phyloP scores from a whole-genome alignment of 2,113 vertebrate genomes.

The Myrmecobius fasciatus region DNA sequence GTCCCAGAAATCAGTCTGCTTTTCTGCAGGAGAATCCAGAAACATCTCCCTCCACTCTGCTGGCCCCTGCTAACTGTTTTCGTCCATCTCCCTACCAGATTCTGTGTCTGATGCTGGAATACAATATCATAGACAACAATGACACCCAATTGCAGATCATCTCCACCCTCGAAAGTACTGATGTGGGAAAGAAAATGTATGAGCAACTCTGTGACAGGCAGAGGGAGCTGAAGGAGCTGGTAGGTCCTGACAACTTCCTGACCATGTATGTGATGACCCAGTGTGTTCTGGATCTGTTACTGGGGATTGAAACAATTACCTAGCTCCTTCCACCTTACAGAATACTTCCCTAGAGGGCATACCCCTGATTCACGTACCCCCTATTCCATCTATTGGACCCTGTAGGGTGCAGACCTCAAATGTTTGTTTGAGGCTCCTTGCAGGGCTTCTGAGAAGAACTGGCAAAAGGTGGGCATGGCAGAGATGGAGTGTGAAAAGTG shows the following conservation, averaged over 20 bases:
- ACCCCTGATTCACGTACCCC: background rate
- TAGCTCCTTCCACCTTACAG: background rate
- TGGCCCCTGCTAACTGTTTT: background rate
- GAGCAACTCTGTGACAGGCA: constrained; percentile 98
- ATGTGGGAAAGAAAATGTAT: constrained; percentile 96
- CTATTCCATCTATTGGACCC: background rate
- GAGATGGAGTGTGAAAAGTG: rapidly evolving
- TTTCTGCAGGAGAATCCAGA: background rate
- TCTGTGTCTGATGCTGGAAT: constrained; percentile 98
- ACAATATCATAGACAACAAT: constrained; percentile 99
- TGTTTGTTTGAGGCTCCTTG: constrained; percentile 45
- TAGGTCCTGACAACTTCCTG: constrained; percentile 78
- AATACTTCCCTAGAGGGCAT: background rate
- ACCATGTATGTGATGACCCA: rapidly evolving
- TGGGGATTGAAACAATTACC: background rate
- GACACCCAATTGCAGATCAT: constrained; percentile 99
- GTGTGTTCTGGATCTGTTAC: background rate
- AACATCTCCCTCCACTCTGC: background rate
- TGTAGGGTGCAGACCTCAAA: constrained; percentile 86
- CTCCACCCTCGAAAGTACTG: constrained; percentile 98
- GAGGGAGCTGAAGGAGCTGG: constrained; percentile 98
- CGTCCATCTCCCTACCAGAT: constrained; percentile 84
- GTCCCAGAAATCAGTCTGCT: background rate
- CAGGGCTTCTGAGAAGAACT: constrained; percentile 83
- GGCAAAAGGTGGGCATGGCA: constrained; percentile 1